phyloP scores from a whole-genome alignment of 2,797 vertebrate species.

The Urosaurus nigricauda region DNA sequence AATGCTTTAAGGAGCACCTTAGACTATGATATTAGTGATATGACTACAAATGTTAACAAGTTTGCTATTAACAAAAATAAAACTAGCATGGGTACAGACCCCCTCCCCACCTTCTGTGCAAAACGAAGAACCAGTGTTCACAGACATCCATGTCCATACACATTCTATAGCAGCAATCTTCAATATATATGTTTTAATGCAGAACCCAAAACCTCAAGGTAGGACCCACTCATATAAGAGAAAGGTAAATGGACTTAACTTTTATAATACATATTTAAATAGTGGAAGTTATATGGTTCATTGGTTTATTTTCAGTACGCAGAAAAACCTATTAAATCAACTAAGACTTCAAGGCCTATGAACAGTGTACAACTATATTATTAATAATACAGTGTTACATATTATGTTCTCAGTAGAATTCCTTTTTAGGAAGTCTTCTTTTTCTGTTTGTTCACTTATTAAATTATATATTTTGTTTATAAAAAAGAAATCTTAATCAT shows the following conservation, averaged over 20 bases:
- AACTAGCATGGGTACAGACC: too few relatives aligned
- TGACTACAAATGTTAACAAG: background rate
- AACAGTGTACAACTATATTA: background rate
- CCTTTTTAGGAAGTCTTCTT: background rate
- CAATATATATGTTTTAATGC: background rate
- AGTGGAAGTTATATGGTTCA: too few relatives aligned
- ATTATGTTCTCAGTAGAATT: background rate
- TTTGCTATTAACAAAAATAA: background rate
- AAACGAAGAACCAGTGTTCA: background rate
- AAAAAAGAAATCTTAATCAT: background rate
- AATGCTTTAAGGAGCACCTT: background rate
- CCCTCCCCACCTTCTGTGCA: background rate
- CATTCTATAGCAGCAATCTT: background rate
- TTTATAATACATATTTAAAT: too few relatives aligned
- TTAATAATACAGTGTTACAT: background rate
- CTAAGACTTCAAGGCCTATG: conserved; percentile 22
- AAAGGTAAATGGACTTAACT: background rate
- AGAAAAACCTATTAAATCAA: conserved; percentile 3
- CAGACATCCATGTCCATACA: background rate
- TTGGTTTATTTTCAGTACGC: rapidly evolving
- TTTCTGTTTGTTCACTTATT: background rate
- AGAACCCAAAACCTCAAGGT: background rate
- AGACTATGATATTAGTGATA: background rate
- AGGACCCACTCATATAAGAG: too few relatives aligned
- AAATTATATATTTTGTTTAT: background rate